Evolutionary conservation across 2,797 vertebrate genomes (phyloP), one percentile per base, ranked within the genome.

Genomic region (Rhynchotus rufescens): DNA sequence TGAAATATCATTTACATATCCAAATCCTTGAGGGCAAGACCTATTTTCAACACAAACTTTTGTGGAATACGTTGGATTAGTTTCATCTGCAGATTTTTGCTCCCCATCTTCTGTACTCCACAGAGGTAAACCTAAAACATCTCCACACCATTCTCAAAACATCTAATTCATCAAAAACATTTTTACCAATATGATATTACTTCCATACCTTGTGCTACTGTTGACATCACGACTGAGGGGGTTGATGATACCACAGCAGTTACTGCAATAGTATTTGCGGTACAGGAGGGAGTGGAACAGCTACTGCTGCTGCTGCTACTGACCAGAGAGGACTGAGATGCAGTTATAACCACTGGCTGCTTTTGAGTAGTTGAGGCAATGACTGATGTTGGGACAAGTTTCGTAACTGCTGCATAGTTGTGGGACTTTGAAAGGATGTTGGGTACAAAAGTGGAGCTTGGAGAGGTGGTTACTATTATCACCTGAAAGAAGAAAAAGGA

Each of bases 341-440:
- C 98, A 1, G 99, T 98, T 84, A 99, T 99, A 23, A 99, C 99
- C 97, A 99, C 98, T 0, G 99, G 99, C 57, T 99, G 98, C 89
- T 99, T 99, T 94, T 99, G 99, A 36, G 98, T 98, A 59, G 98
- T 97, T 14, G 98, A 97, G 17, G 98, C 97, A 93, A 99, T 98
- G 93, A 99, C 97, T 26, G 98, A 98, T 2, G 98, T 98, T 81
- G 99, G 98, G 80, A 98, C 98, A 79, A 99, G 98, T 95, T 99
- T 99, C 88, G 99, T 98, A 92, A 99, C 98, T 8, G 98, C 98
- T 34, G 98, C 98, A 59, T 98, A 99, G 97, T 99, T 99, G 97
- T 98, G 98, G 67, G 98, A 99, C 98, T 99, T 99, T 44, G 99
- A 99, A 93, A 99, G 98, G 97, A 99, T 99, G 98, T 99, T 99